phyloP scores from a whole-genome alignment of 35 echinoderm and acorn worm genomes.

The Lytechinus variegatus region DNA sequence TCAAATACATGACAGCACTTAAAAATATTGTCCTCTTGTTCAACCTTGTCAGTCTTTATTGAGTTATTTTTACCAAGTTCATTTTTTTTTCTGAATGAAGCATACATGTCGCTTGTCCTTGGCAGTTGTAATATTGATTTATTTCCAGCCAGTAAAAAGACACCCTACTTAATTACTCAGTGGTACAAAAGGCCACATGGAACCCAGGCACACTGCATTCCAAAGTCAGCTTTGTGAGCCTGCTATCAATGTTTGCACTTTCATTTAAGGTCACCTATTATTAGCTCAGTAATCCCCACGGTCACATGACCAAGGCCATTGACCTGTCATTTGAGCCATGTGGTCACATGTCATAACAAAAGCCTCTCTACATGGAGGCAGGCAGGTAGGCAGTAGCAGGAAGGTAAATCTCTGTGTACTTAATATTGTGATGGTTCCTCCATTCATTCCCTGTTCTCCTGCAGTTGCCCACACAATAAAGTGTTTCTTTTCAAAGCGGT shows the following conservation, averaged over 20 bases:
- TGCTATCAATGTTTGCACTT: conserved; percentile 48
- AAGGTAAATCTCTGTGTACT: conserved; percentile 53
- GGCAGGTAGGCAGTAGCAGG: not conserved
- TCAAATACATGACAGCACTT: not conserved
- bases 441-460: not conserved
- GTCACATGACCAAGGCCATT: conserved; percentile 58
- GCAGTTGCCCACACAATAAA: not conserved
- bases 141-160: not conserved
- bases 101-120: not conserved
- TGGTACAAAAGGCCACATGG: conserved; percentile 30
- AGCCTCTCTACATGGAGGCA: conserved; percentile 3
- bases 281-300: conserved; percentile 54
- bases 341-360: conserved; percentile 58
- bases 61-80: not conserved
- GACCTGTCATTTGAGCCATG: conserved; percentile 55
- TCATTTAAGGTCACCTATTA: conserved; percentile 57
- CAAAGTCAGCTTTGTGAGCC: conserved; percentile 35
- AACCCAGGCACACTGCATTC: conserved; percentile 19
- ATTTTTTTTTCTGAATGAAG: conserved; percentile 13
- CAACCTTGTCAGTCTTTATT: not conserved
- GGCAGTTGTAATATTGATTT: conserved; percentile 31
- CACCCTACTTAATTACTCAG: conserved; percentile 21
- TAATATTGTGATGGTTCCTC: conserved; percentile 37
- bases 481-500: conserved; percentile 13
- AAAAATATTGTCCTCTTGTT: not conserved